phyloP scores from a whole-genome alignment of 2,888 invertebrate genomes.

The Limnephilus lunatus region DNA sequence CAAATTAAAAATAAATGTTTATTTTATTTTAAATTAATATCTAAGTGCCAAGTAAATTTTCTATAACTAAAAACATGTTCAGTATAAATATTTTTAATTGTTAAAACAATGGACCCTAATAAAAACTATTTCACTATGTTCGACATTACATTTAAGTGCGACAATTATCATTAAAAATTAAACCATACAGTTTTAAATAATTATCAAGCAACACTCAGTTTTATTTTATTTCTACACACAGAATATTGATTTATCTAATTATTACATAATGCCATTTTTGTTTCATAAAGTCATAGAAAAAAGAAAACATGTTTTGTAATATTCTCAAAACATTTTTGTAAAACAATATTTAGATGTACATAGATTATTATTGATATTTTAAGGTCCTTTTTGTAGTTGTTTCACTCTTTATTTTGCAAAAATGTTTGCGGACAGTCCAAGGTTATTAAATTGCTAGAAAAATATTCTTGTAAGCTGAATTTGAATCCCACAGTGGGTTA shows the following conservation, averaged over 20 bases:
- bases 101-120: slow-evolving; percentile 22
- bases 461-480: not conserved
- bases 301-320: slow-evolving; percentile 13
- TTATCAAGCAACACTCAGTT: slow-evolving; percentile 12
- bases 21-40: not conserved
- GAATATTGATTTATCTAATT: slow-evolving; percentile 17
- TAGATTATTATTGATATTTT: slow-evolving; percentile 22
- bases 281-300: slow-evolving; percentile 35
- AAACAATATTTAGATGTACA: not conserved
- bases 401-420: not conserved
- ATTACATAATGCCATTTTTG: slow-evolving; percentile 6
- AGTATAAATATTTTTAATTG: not conserved
- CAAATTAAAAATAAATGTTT: not conserved
- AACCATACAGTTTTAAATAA: not conserved
- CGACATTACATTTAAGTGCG: slow-evolving; percentile 20
- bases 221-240: slow-evolving; percentile 26
- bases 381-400: slow-evolving; percentile 20
- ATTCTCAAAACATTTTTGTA: slow-evolving; percentile 27
- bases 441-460: not conserved
- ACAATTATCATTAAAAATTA: not conserved
- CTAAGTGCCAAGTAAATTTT: slow-evolving; percentile 7
- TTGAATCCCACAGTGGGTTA: not conserved
- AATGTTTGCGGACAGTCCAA: not conserved
- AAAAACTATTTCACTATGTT: slow-evolving; percentile 10
- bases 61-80: slow-evolving; percentile 22